phyloP scores from a whole-genome alignment of 1,140 invertebrate genomes.

The Ceratitis capitata region DNA sequence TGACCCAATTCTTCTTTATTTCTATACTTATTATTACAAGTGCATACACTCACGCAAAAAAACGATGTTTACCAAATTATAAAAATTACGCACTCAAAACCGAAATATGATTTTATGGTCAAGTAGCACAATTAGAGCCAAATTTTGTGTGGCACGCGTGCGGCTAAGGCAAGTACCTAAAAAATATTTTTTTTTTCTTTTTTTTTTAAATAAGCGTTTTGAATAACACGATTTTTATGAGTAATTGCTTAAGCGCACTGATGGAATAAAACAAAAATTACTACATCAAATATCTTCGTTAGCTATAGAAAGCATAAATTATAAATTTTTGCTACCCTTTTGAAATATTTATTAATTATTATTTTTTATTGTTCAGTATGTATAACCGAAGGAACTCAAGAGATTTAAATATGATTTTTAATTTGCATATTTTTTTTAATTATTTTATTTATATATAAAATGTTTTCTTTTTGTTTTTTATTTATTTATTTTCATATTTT shows the following conservation, averaged over 20 bases:
- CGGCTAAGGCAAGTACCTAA: no score
- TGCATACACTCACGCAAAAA: neutral
- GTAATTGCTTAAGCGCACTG: no score
- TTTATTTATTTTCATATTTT: neutral
- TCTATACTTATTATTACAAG: no score
- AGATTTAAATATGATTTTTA: neutral
- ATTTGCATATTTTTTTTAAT: neutral
- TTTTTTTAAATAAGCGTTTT: no score
- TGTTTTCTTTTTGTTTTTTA: neutral
- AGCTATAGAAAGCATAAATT: no score
- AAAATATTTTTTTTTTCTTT: neutral
- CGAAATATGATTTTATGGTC: constrained; percentile 1
- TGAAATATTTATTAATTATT: neutral
- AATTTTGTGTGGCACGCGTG: neutral
- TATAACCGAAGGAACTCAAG: neutral
- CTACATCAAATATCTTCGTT: no score
- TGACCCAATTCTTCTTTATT: constrained; percentile 12
- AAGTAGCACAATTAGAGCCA: constrained; percentile 17
- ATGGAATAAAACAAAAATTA: no score
- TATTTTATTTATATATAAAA: no score
- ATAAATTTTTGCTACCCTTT: neutral
- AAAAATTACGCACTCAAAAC: neutral
- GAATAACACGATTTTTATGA: no score
- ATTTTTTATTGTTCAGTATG: constrained; percentile 13
- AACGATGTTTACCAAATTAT: neutral